Evolutionary conservation across 2,888 invertebrate genomes (phyloP).

Genomic region (Dusona sp.): DNA sequence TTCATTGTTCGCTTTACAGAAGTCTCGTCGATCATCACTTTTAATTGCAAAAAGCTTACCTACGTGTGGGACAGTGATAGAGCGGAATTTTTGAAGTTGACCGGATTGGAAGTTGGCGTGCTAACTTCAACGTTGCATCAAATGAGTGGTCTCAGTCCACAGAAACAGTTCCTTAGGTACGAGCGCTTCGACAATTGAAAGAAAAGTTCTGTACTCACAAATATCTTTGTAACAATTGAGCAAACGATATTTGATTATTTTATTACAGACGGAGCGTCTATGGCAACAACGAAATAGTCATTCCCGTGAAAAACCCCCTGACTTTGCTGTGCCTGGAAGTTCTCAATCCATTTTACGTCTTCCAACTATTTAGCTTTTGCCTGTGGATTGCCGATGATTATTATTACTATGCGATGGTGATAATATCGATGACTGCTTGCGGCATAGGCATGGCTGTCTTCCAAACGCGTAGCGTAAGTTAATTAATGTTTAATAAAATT

Average conservation of each 20-base stretch:
- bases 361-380: slow-evolving; percentile 95
- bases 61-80: slow-evolving; percentile 92
- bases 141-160: slow-evolving; percentile 87
- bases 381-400: slow-evolving; percentile 97
- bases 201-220: not conserved
- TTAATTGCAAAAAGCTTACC: slow-evolving; percentile 93
- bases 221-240: not conserved
- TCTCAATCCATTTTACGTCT: slow-evolving; percentile 97
- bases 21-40: slow-evolving; percentile 85
- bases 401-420: slow-evolving; percentile 95
- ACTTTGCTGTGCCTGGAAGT: slow-evolving; percentile 92
- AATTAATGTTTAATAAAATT: not conserved
- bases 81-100: slow-evolving; percentile 89
- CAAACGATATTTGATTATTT: slow-evolving; percentile 16
- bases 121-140: slow-evolving; percentile 88
- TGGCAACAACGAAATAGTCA: slow-evolving; percentile 93
- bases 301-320: slow-evolving; percentile 90
- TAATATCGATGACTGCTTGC: slow-evolving; percentile 93
- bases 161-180: slow-evolving; percentile 89
- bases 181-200: slow-evolving; percentile 62
- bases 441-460: slow-evolving; percentile 93
- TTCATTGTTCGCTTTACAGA: slow-evolving; percentile 71
- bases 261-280: slow-evolving; percentile 90
- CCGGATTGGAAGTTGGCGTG: slow-evolving; percentile 90
- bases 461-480: slow-evolving; percentile 92